Evolutionary conservation across 2,888 invertebrate genomes (phyloP), one percentile per base, ranked within the genome.

Genomic region (Merodon equestris): DNA sequence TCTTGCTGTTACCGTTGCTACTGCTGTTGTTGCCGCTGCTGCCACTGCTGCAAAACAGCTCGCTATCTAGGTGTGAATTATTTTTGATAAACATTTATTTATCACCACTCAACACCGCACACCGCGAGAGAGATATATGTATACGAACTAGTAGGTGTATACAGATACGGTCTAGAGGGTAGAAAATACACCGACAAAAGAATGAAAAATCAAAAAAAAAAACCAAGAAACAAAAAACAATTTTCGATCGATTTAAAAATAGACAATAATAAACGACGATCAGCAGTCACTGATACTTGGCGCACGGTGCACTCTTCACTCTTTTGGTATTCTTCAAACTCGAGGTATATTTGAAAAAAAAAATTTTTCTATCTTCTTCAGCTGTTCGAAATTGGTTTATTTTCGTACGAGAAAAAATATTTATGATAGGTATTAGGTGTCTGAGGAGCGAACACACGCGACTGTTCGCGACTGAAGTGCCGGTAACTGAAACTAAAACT

Each of bases 51-150:
- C 81, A 81, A 71, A 81, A 81, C 81, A 81, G 81, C 81, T 81
- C 81, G 67, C 83, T 84, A 81, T 84, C 84, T 60, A 83, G 82
- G 81, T 83, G 83, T 71, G 82, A 81, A 82, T 83, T 85, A 82
- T 83, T 84, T 84, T 84, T 84, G 82, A 85, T 85, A 81, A 84
- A 84, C 85, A 84, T 84, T 84, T 84, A 83, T 74, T 74, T 45
- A 60, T 70, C 50, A 79, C 68, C 50, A 64, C 50, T 45, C 42
- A 50, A 64, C 70, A 50, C 73, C 57, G 53, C 58, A 71, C 76
- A 48, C 17, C 38, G 47, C 44, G 64, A 34, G 48, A 47, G 27
- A 57, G 18, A 18, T 27, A 27, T 27, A 45, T 19, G 19, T 9
- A 57, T n/a, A n/a, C n/a, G n/a, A 54, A 61, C n/a, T n/a, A 7